A percentile compares a stretch with the other conserved stretches of the same genome.
Conservation (phyloP, 2,797 vertebrate species). For the Salarias fasciatus region DNA sequence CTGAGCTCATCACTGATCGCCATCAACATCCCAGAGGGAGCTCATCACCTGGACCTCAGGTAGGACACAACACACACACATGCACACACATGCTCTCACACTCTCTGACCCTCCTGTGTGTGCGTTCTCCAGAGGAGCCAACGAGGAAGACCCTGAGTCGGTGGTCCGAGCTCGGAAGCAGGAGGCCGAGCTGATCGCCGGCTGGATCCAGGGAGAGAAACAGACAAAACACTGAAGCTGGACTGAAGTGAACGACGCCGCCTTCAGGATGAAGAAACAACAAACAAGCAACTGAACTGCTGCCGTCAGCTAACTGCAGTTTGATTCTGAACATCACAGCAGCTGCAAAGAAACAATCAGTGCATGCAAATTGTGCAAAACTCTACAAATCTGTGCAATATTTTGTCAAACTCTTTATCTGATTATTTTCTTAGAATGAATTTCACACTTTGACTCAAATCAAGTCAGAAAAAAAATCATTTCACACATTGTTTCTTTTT, state of each 20-base stretch:
- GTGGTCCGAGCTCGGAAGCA: slow-evolving; percentile 80
- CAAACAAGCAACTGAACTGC: no score
- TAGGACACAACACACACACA: slow-evolving; percentile 53
- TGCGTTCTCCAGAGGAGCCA: slow-evolving; percentile 76
- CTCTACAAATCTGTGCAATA: no score
- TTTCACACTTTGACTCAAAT: no score
- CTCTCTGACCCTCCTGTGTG: accelerated
- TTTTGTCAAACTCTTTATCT: no score
- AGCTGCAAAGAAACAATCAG: no score
- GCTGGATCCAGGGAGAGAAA: slow-evolving; percentile 84
- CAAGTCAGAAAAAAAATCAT: background rate
- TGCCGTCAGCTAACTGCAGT: no score
- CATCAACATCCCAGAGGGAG: slow-evolving; percentile 87
- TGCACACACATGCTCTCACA: background rate
- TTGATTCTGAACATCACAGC: no score
- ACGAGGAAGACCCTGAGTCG: slow-evolving; percentile 84
- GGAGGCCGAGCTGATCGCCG: slow-evolving; percentile 82
- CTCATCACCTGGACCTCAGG: slow-evolving; percentile 95
- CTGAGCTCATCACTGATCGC: slow-evolving; percentile 86
- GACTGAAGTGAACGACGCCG: no score
- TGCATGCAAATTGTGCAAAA: no score
- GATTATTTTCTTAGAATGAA: no score
- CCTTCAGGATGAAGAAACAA: background rate
- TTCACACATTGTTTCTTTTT: slow-evolving; percentile 24
- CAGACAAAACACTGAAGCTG: slow-evolving; percentile 1